Conservation (phyloP, 2,888 invertebrate genomes). For the Caenorhabditis zanzibari region DNA sequence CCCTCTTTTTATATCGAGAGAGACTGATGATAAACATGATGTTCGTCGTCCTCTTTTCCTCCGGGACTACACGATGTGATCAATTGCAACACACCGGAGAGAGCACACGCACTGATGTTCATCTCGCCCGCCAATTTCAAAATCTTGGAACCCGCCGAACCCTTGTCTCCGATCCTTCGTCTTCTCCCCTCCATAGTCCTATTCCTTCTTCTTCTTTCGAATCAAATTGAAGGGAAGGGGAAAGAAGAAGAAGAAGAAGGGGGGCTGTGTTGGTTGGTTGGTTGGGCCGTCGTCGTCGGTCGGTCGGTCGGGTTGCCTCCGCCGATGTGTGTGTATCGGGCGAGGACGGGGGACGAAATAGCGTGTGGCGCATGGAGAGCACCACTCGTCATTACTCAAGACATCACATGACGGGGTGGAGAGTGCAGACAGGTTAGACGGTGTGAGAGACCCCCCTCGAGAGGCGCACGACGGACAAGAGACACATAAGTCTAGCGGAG, state of each 20-base stretch:
- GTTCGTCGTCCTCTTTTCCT: no score
- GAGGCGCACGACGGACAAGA: constrained; percentile 17
- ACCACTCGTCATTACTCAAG: constrained; percentile 33
- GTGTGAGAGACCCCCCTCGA: constrained; percentile 14
- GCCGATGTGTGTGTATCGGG: constrained; percentile 19
- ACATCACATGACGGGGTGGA: constrained; percentile 30
- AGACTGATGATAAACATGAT: background rate
- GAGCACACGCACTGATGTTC: no score
- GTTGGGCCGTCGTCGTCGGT: constrained; percentile 31
- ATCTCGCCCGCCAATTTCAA: no score
- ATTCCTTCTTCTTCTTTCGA: constrained; percentile 42
- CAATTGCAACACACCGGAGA: background rate
- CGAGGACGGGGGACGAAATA: constrained; percentile 14
- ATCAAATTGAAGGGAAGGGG: constrained; percentile 62
- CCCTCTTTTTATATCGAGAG: no score
- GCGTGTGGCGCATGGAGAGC: constrained; percentile 28
- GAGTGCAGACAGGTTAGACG: constrained; percentile 1
- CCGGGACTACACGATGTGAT: no score
- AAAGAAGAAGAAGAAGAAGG: no score
- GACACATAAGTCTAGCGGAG: constrained; percentile 1
- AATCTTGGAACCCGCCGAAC: background rate
- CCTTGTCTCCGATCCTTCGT: constrained; percentile 6
- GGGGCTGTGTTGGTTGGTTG: constrained; percentile 38
- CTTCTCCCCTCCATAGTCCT: background rate
- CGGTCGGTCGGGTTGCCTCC: constrained; percentile 45